These are phyloP conservation scores for Parazoanthus atlanticus DNA, from an alignment of 92 coral and sea anemone genomes.

Conservation along the genomic window DNA sequence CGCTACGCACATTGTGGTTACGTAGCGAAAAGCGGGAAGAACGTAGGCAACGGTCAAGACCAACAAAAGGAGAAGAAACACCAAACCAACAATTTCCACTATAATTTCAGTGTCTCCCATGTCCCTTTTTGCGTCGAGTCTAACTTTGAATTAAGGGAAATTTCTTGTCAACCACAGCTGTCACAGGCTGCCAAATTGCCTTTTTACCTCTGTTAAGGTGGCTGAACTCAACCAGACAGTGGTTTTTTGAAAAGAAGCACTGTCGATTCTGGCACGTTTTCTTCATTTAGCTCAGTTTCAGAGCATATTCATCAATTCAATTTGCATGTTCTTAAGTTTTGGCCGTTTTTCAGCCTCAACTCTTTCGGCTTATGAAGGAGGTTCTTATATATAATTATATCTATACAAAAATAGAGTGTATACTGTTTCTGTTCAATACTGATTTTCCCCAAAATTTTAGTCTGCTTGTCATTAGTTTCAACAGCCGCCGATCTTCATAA, in stretches of 20 bases:
- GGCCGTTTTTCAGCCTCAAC: no score
- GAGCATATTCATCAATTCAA: no score
- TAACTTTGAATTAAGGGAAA: no score
- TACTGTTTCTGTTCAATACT: no score
- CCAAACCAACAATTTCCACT: not conserved
- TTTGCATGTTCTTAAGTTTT: no score
- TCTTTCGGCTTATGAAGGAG: no score
- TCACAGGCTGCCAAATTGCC: not conserved
- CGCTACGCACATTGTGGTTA: not conserved
- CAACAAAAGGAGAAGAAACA: not conserved
- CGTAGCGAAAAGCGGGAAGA: not conserved
- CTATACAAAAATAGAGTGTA: no score
- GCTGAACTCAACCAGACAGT: not conserved
- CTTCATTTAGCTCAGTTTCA: no score
- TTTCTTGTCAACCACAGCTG: not conserved
- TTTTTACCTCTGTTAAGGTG: not conserved
- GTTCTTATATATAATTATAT: no score
- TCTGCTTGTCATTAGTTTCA: no score
- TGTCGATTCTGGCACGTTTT: not conserved
- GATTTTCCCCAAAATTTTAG: no score
- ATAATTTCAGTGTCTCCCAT: not conserved
- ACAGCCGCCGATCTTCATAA: no score
- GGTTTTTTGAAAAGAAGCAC: not conserved
- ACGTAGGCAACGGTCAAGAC: not conserved
- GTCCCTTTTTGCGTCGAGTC: not conserved